Evolutionary conservation across 1,140 invertebrate species (phyloP), one percentile per base, ranked within the genome.

Genomic region (Dendroctonus ponderosae): DNA sequence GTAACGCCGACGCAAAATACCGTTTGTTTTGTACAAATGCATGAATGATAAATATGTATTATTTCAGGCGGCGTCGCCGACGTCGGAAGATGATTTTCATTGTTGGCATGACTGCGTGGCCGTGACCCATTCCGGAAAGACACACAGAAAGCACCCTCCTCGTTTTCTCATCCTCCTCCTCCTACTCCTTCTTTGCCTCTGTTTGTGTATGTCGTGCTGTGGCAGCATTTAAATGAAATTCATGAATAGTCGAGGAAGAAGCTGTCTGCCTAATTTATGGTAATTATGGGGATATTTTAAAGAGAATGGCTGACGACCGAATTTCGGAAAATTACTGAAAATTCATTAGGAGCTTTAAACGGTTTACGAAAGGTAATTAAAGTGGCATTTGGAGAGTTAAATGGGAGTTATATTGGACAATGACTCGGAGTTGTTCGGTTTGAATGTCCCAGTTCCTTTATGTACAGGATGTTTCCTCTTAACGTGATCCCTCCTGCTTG

Each of bases 11-110:
- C 72, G 74, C 68, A 68, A 71, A 71, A 70, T 66, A 67, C 14
- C 73, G 72, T 71, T 71, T 71, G 74, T 73, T 70, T 72, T 75
- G 68, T 71, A 73, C 68, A 72, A 73, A 70, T 72, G 72, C 69
- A 71, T 72, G 71, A 72, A 71, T 74, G 72, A 74, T 74, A 71
- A 74, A 72, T 72, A 72, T 74, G 72, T 74, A 72, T 74, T 65
- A 67, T 44, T 63, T 48, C 44, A 61, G 53, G 44, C 43, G 51
- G 58, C 60, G 52, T 48, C 58, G 42, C 26, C 26, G 26, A 26
- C 26, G 26, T 26, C 26, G 26, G 59, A 43, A 66, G 68, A 70
- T 72, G 68, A 72, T 72, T 72, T 68, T 72, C 12, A 52, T 12
- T 52, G 50, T 52, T 12, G 5, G 9, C 12, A 52, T 12, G 12